These are phyloP conservation scores for Blera fallax DNA, from an alignment of 2,888 invertebrate species.

Conservation along the genomic window DNA sequence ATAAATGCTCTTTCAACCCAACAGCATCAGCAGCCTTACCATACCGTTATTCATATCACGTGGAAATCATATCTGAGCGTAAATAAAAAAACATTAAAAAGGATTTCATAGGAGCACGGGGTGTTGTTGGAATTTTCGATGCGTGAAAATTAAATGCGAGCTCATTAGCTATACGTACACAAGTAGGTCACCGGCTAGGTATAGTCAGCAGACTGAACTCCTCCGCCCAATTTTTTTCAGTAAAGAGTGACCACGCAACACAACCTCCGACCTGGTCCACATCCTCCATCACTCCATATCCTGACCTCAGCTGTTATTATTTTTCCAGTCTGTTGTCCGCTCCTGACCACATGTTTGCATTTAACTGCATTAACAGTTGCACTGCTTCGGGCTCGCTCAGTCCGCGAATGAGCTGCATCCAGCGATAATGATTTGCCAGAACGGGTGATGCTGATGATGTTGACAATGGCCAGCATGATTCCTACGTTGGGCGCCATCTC, in stretches of 20 bases:
- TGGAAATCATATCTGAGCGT: slow-evolving; percentile 39
- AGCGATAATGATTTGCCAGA: slow-evolving; percentile 55
- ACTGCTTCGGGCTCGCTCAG: slow-evolving; percentile 31
- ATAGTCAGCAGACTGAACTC: neutral
- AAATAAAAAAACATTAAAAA: slow-evolving; percentile 24
- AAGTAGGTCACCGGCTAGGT: slow-evolving; percentile 63
- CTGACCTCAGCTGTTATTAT: slow-evolving; percentile 50
- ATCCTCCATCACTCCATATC: slow-evolving; percentile 10
- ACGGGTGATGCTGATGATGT: slow-evolving; percentile 18
- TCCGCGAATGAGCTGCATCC: slow-evolving; percentile 57
- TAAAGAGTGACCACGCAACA: slow-evolving; percentile 10
- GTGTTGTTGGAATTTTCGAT: slow-evolving; percentile 18
- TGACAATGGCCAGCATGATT: neutral
- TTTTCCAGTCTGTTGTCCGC: slow-evolving; percentile 66
- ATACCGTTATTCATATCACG: slow-evolving; percentile 25
- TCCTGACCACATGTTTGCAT: slow-evolving; percentile 69
- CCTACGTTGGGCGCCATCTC: slow-evolving; percentile 23
- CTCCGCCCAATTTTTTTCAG: neutral
- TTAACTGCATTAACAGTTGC: slow-evolving; percentile 72
- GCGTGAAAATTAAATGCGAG: slow-evolving; percentile 61
- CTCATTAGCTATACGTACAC: slow-evolving; percentile 59
- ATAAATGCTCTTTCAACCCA: slow-evolving; percentile 50
- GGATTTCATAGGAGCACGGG: neutral
- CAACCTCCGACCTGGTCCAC: slow-evolving; percentile 11
- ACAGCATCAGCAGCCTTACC: neutral